A percentile compares a stretch with the other conserved stretches of the same genome.
These are phyloP conservation scores for Leptinotarsa rubiginosa DNA, from an alignment of 2,888 invertebrate genomes.

Conservation along the genomic window DNA sequence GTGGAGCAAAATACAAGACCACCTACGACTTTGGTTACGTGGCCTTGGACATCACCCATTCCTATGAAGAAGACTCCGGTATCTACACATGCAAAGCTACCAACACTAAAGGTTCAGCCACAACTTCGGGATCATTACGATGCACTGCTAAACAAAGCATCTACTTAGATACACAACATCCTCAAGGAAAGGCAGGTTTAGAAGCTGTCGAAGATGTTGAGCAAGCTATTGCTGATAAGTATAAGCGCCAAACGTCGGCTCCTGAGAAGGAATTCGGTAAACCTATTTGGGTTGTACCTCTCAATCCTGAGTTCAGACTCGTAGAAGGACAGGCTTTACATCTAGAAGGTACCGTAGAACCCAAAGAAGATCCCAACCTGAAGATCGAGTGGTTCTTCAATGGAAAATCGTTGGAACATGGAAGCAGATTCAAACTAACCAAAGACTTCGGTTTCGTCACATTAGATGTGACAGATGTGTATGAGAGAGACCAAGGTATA, in stretches of 20 bases:
- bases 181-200: conserved; percentile 90
- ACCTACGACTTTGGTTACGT: conserved; percentile 97
- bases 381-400: conserved; percentile 96
- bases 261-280: conserved; percentile 85
- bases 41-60: conserved; percentile 87
- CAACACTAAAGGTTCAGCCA: conserved; percentile 89
- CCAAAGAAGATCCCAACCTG: conserved; percentile 90
- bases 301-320: conserved; percentile 83
- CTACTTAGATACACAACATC: conserved; percentile 92
- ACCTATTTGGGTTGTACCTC: conserved; percentile 87
- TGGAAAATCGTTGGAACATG: conserved; percentile 87
- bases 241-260: conserved; percentile 75
- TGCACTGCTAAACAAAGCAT: conserved; percentile 85
- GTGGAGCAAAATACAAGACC: conserved; percentile 90
- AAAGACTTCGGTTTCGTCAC: conserved; percentile 98
- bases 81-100: conserved; percentile 91
- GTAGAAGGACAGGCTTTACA: conserved; percentile 88
- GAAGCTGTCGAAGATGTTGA: conserved; percentile 92
- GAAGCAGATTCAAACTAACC: conserved; percentile 90
- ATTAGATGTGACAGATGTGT: conserved; percentile 90
- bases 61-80: conserved; percentile 93
- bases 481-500: conserved; percentile 93
- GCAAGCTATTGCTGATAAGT: conserved; percentile 80
- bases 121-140: conserved; percentile 88
- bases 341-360: conserved; percentile 94